These are phyloP conservation scores for Catharus ustulatus DNA, from an alignment of 2,797 vertebrate genomes.

Conservation along the genomic window DNA sequence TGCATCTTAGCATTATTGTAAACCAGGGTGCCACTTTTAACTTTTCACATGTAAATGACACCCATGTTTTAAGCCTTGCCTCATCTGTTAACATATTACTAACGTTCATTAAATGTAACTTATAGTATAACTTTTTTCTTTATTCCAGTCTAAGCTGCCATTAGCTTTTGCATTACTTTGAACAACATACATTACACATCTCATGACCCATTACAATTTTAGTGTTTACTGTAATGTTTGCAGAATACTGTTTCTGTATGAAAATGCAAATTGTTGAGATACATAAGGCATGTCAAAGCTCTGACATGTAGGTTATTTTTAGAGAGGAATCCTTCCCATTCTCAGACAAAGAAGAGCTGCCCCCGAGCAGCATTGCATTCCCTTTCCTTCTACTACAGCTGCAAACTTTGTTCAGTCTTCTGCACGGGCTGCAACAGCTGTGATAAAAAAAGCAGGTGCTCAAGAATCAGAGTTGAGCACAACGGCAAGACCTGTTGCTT, in stretches of 20 bases:
- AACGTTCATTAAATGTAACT: neutral
- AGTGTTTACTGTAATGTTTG: neutral
- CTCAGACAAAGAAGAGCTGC: neutral
- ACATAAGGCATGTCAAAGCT: neutral
- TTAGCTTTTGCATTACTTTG: neutral
- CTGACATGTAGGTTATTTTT: neutral
- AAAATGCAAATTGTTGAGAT: neutral
- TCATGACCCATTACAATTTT: neutral
- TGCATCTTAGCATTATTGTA: neutral
- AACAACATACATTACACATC: neutral
- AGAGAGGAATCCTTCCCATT: neutral
- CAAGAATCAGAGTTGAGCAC: neutral
- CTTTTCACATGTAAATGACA: neutral
- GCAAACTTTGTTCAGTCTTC: neutral
- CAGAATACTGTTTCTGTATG: neutral
- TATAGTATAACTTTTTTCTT: neutral
- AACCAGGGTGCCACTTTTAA: neutral
- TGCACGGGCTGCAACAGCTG: fast-evolving
- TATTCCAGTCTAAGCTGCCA: neutral
- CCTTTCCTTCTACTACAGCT: neutral
- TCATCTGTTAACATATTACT: neutral
- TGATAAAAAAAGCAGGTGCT: neutral
- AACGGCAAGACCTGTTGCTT: fast-evolving
- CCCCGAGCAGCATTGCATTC: fast-evolving
- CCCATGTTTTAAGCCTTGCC: neutral